Evolutionary conservation across 1,140 invertebrate species (phyloP).

Genomic region (Orius insidiosus): DNA sequence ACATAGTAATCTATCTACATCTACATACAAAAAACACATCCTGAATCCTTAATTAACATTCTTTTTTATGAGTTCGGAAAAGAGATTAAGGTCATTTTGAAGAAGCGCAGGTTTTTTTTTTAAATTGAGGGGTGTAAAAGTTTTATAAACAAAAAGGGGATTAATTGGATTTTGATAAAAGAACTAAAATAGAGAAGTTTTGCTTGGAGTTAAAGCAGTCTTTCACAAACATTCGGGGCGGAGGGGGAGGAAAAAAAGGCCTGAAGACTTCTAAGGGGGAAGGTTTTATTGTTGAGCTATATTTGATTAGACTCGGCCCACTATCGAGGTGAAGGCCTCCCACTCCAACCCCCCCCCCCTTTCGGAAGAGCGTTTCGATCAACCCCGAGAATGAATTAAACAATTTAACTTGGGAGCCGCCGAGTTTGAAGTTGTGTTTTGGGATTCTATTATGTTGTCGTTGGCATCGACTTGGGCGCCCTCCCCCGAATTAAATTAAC

Average conservation of each 20-base stretch:
- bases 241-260: too few relatives aligned
- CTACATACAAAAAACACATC: background rate
- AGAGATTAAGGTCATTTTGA: too few relatives aligned
- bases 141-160: too few relatives aligned
- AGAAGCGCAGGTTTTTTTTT: too few relatives aligned
- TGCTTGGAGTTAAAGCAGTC: too few relatives aligned
- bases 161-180: too few relatives aligned
- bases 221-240: too few relatives aligned
- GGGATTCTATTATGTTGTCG: slow-evolving; percentile 19
- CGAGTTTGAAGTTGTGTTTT: slow-evolving; percentile 17
- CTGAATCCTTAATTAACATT: slow-evolving; percentile 1
- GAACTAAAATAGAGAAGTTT: too few relatives aligned
- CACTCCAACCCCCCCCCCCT: slow-evolving; percentile 10
- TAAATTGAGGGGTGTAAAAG: too few relatives aligned
- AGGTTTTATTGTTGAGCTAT: slow-evolving; percentile 7
- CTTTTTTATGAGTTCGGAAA: too few relatives aligned
- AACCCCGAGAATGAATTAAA: slow-evolving; percentile 16
- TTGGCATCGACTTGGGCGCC: slow-evolving; percentile 16
- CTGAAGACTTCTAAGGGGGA: too few relatives aligned
- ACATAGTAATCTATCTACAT: slow-evolving; percentile 5
- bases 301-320: slow-evolving; percentile 7
- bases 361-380: slow-evolving; percentile 1
- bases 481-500: slow-evolving; percentile 11
- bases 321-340: slow-evolving; percentile 4
- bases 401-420: slow-evolving; percentile 16